Conservation (phyloP, 92 coral and sea anemone species). For the Umimayanthus chanpuru region DNA sequence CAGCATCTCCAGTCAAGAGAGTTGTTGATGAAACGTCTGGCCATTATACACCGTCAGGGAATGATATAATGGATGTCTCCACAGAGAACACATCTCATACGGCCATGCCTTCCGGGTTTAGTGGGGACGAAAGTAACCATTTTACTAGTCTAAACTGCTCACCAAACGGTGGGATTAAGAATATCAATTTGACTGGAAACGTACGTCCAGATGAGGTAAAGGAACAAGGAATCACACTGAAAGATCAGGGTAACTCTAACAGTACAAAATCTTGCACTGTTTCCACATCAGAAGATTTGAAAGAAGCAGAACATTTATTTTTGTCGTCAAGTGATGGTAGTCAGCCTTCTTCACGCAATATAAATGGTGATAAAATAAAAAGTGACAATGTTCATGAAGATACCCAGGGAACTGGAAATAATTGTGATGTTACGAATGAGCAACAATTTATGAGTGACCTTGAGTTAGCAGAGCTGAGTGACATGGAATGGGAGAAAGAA, state of each 20-base stretch:
- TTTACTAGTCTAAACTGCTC: not conserved
- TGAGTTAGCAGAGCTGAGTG: not conserved
- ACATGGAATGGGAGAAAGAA: not conserved
- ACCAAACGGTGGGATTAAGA: not conserved
- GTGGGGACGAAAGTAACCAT: not conserved
- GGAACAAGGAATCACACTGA: not conserved
- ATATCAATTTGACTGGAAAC: not conserved
- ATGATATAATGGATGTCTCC: not conserved
- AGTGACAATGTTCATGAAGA: not conserved
- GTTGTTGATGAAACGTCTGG: not conserved
- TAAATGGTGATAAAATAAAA: not conserved
- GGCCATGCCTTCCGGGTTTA: not conserved
- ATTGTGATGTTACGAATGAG: not conserved
- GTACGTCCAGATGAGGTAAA: not conserved
- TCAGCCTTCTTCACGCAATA: not conserved
- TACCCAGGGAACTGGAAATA: constrained; percentile 8
- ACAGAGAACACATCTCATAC: not conserved
- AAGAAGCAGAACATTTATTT: not conserved
- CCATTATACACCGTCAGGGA: not conserved
- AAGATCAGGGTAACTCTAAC: not conserved
- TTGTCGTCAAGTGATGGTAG: not conserved
- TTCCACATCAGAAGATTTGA: not conserved
- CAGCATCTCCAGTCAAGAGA: not conserved
- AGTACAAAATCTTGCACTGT: not conserved
- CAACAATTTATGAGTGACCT: not conserved